Conservation (phyloP, 2,888 invertebrate species). For the Phymatocera aterrima region DNA sequence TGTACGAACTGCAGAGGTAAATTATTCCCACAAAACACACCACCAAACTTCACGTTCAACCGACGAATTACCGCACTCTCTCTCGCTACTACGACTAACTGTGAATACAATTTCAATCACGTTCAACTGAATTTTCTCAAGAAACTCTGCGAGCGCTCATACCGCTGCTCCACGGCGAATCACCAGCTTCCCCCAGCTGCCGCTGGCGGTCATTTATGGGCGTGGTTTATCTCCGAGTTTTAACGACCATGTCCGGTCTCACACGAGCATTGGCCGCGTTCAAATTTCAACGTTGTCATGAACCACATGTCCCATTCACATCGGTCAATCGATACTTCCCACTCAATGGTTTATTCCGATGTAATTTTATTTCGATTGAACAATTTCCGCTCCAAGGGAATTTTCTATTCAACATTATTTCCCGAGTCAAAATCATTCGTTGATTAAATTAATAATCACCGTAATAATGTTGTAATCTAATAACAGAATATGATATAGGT, state of each 20-base stretch:
- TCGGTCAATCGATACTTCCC: not conserved
- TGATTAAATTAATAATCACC: not conserved
- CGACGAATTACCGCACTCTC: constrained; percentile 60
- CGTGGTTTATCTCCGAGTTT: constrained; percentile 59
- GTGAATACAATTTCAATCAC: constrained; percentile 49
- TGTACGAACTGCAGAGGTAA: constrained; percentile 54
- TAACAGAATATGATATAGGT: not conserved
- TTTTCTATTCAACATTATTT: not conserved
- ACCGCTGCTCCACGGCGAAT: constrained; percentile 62
- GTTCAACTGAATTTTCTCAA: constrained; percentile 58
- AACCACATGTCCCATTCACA: constrained; percentile 34
- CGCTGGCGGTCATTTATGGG: constrained; percentile 54
- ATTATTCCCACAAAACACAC: constrained; percentile 58
- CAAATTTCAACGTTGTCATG: constrained; percentile 31
- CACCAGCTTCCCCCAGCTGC: constrained; percentile 64
- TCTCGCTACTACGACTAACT: constrained; percentile 50
- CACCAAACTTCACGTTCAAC: constrained; percentile 55
- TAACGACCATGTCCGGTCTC: constrained; percentile 50
- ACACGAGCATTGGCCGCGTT: constrained; percentile 49
- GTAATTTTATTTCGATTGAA: not conserved
- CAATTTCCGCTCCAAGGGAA: not conserved
- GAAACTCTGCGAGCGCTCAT: constrained; percentile 63
- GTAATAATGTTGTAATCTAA: not conserved
- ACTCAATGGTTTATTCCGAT: not conserved
- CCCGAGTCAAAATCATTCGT: not conserved